Conservation (phyloP, 1,140 invertebrate genomes). For the Sinella curviseta region DNA sequence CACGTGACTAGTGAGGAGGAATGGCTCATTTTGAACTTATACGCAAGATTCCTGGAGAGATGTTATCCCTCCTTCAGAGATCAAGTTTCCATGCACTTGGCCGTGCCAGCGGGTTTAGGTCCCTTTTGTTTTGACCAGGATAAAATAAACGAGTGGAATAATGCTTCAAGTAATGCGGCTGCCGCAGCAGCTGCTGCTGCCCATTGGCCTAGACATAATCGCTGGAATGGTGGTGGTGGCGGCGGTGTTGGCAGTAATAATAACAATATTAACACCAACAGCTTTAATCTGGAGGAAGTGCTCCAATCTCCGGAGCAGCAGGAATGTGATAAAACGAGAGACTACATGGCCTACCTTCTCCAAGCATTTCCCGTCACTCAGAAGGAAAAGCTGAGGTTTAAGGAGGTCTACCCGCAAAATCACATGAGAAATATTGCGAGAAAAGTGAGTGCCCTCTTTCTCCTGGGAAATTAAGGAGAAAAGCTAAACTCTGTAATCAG, state of each 20-base stretch:
- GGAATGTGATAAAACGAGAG: not conserved
- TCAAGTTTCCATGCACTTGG: slow-evolving; percentile 16
- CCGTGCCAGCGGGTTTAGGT: not conserved
- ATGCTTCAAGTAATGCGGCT: not conserved
- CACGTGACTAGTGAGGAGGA: slow-evolving; percentile 8
- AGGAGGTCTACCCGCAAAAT: slow-evolving; percentile 80
- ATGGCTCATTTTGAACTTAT: slow-evolving; percentile 2
- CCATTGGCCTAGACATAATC: not conserved
- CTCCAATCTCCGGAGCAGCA: not conserved
- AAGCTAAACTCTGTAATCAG: too few relatives aligned
- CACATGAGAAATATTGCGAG: slow-evolving; percentile 79
- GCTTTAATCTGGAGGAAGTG: not conserved
- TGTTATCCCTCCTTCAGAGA: not conserved
- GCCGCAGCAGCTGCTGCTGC: not conserved
- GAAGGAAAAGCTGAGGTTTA: slow-evolving; percentile 51
- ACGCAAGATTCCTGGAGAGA: not conserved
- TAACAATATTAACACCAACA: too few relatives aligned
- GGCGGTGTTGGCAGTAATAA: too few relatives aligned
- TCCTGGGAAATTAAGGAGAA: too few relatives aligned
- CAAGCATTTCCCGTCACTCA: not conserved
- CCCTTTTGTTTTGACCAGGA: slow-evolving; percentile 11
- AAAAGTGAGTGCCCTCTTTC: too few relatives aligned
- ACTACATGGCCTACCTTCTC: not conserved
- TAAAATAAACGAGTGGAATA: not conserved
- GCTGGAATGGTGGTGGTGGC: too few relatives aligned